Base-by-base conservation (phyloP, 2,797 vertebrate species). In the Sitta carolinensis region DNA sequence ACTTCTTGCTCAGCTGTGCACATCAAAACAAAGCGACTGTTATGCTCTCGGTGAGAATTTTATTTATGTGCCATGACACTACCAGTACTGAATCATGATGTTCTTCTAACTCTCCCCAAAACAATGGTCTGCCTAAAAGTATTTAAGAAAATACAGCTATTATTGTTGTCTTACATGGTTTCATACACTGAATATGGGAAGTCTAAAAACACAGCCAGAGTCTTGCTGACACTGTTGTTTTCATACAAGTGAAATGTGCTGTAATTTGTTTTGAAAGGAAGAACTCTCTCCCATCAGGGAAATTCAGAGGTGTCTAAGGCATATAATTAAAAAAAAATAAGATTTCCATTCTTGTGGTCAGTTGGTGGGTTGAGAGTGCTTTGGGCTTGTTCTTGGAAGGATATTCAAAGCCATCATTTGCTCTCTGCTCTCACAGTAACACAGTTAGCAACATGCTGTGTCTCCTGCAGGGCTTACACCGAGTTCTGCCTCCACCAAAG, bases 21-120 rank as follows among this genome's bases (percentile, higher is more conserved):
- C 84, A 96, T 94, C 93, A 94, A 95, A 97, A 94, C 93, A 96
- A 94, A 90, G 79, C 1, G 3, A 81, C 96, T 97, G 95, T 96
- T 97, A 84, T 95, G 86, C 50, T 97, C 93, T 86, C 25, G 5
- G 96, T 87, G 55, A 91, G 95, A 78, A 82, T 15, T 93, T 58
- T 96, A 78, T 96, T 97, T 96, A 73, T 80, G 83, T 57, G 55
- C 92, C 87, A 32, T 94, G 96, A 96, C 95, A 95, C 77, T 93
- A 86, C 81, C 43, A 86, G 89, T 69, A 62, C 55, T 75, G 87
- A 91, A 67, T 80, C 79, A 47, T 27, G 61, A 67, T 93, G 90
- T 97, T 94, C 94, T 91, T 97, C 81, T 94, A 94, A 26, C 70
- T 94, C 43, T 76, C 38, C 77, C 48, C 76, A 92, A 76, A 96